Evolutionary conservation across 2,888 invertebrate species (phyloP), one percentile per base, ranked within the genome.

Genomic region (Smittia sp.): DNA sequence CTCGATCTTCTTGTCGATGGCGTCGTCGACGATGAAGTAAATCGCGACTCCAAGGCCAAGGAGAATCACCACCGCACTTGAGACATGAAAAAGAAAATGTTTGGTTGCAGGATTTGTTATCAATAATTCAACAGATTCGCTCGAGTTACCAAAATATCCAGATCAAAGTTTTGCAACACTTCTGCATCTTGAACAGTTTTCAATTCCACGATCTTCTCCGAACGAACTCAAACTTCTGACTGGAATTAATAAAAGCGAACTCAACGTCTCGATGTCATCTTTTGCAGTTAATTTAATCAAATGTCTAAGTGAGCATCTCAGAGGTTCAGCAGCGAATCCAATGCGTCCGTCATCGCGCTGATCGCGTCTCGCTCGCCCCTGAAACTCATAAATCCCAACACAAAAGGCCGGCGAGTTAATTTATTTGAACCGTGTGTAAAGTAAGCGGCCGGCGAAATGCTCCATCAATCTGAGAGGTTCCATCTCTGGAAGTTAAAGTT

Each of bases 401-500:
- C n/a, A 46, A 46, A 46, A 46, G 46, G 4, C n/a, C 2, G n/a
- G 15, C 6, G n/a, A n/a, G 6, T 46, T 11, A 46, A 46, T 46
- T 46, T 46, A 46, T 6, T 46, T 46, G 46, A 46, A 46, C 46
- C 46, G n/a, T 46, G 11, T 46, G 46, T 46, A 46, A 46, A 46
- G 15, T n/a, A n/a, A n/a, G 46, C 3, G 15, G 32, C 32, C 32
- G 32, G 32, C 32, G 32, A 32, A 32, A 32, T 32, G 9, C 9
- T 32, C 9, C 32, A 32, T 32, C 32, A 32, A 32, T 32, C 32
- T 32, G 32, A 32, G n/a, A n/a, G n/a, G n/a, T n/a, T 11, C 38
- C 38, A 38, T 9, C 6, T 9, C 11, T 38, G 38, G 38, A 46
- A 6, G n/a, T 46, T 46, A 46, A 46, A 46, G 46, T 46, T 46